phyloP scores from a whole-genome alignment of 2,888 invertebrate species.

The Chrysolina haemoptera region DNA sequence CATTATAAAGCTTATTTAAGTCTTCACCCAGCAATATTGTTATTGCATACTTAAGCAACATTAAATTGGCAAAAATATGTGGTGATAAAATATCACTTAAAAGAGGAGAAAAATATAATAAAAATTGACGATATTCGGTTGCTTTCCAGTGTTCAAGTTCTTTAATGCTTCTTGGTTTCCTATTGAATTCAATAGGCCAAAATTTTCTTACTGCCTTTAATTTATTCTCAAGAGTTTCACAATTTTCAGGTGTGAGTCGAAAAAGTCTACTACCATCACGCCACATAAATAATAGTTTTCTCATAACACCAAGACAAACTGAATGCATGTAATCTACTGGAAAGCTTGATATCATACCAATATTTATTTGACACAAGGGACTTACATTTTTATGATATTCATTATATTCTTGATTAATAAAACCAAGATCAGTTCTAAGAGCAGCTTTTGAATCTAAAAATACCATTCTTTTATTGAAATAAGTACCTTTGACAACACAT shows the following conservation, averaged over 20 bases:
- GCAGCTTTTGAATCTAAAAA: conserved; percentile 50
- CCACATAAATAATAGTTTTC: conserved; percentile 23
- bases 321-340: conserved; percentile 30
- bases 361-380: conserved; percentile 37
- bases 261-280: conserved; percentile 9
- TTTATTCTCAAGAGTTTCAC: conserved; percentile 24
- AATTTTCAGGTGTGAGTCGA: neutral
- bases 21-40: no score
- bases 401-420: conserved; percentile 32
- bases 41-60: no score
- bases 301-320: conserved; percentile 25
- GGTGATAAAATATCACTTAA: conserved; percentile 40
- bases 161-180: conserved; percentile 50
- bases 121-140: conserved; percentile 51
- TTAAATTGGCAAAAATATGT: no score
- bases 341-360: conserved; percentile 28
- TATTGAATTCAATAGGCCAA: conserved; percentile 44
- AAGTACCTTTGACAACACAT: conserved; percentile 47
- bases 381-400: conserved; percentile 49
- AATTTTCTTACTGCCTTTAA: no score
- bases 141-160: conserved; percentile 53
- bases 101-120: conserved; percentile 48
- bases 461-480: conserved; percentile 47
- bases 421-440: conserved; percentile 45
- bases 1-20: no score